Evolutionary conservation across 2,113 vertebrate species (phyloP).

Genomic region (Xyliphius kryptos): DNA sequence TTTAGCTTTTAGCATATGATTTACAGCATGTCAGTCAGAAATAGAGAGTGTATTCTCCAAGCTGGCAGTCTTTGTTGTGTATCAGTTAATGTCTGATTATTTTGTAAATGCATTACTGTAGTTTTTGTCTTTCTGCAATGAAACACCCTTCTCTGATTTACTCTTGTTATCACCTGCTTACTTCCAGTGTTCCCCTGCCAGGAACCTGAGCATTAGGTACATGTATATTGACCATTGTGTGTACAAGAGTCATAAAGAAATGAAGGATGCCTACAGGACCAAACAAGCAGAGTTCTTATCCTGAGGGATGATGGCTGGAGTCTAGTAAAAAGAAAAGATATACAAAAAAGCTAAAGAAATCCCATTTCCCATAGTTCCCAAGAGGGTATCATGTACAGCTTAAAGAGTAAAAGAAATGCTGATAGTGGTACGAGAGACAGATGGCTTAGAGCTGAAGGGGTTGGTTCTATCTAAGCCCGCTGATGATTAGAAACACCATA

Average conservation of each 20-base stretch:
- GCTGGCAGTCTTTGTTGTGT: background rate
- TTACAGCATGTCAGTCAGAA: no score
- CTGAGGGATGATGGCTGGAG: no score
- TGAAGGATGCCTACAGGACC: conserved; percentile 47
- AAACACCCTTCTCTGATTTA: background rate
- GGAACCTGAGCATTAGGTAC: conserved; percentile 22
- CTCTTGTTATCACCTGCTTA: conserved; percentile 27
- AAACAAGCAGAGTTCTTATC: no score
- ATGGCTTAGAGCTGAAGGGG: conserved; percentile 24
- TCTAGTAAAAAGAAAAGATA: conserved; percentile 59
- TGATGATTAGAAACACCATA: no score
- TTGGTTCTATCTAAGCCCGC: conserved; percentile 17
- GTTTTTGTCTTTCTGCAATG: background rate
- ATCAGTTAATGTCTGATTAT: background rate
- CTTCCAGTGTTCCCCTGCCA: background rate
- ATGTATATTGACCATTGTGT: conserved; percentile 59
- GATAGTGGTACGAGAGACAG: conserved; percentile 41
- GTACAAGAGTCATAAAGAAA: conserved; percentile 50
- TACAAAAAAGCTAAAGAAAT: conserved; percentile 58
- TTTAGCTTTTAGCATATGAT: background rate
- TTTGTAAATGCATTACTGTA: background rate
- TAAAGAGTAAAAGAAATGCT: conserved; percentile 65
- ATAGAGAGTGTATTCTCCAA: no score
- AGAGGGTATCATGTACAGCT: conserved; percentile 77
- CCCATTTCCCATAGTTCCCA: conserved; percentile 75